A percentile compares a stretch with the other conserved stretches of the same genome.
Conservation (phyloP, 2,888 invertebrate genomes). For the Agrotis ipsilon region DNA sequence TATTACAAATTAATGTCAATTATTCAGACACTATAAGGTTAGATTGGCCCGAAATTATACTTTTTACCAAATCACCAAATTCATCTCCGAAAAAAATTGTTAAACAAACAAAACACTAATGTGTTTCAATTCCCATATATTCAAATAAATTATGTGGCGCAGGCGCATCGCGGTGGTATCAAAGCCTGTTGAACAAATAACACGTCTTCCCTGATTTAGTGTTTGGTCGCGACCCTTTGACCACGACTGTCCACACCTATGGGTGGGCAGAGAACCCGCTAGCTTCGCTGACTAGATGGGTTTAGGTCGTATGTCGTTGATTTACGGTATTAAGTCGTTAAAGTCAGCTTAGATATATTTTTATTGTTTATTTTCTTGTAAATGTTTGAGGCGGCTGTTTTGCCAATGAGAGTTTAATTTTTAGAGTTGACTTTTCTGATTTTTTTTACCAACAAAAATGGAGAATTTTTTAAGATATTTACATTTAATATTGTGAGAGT, state of each 20-base stretch:
- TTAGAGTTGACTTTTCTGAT: neutral
- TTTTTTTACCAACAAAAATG: neutral
- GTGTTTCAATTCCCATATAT: constrained; percentile 59
- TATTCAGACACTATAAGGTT: neutral
- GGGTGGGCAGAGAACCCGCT: constrained; percentile 82
- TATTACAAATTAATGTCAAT: too few species aligned
- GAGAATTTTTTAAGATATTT: neutral
- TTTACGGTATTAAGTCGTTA: constrained; percentile 57
- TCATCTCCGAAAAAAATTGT: constrained; percentile 30
- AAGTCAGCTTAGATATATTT: constrained; percentile 39
- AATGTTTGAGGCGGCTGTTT: constrained; percentile 1
- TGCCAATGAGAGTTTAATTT: neutral
- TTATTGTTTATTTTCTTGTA: constrained; percentile 26
- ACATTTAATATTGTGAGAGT: too few species aligned
- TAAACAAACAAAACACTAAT: constrained; percentile 57
- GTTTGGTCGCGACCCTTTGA: constrained; percentile 65
- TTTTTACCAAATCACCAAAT: constrained; percentile 13
- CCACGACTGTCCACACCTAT: constrained; percentile 81
- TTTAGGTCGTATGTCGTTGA: constrained; percentile 58
- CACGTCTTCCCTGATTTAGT: constrained; percentile 80
- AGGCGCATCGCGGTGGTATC: constrained; percentile 68
- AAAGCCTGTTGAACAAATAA: constrained; percentile 81
- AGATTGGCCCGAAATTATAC: neutral
- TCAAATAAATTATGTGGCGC: constrained; percentile 64
- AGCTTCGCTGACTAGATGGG: constrained; percentile 73